Evolutionary conservation across 2,888 invertebrate species (phyloP), one percentile per base, ranked within the genome.

Genomic region (Meteorus colon): DNA sequence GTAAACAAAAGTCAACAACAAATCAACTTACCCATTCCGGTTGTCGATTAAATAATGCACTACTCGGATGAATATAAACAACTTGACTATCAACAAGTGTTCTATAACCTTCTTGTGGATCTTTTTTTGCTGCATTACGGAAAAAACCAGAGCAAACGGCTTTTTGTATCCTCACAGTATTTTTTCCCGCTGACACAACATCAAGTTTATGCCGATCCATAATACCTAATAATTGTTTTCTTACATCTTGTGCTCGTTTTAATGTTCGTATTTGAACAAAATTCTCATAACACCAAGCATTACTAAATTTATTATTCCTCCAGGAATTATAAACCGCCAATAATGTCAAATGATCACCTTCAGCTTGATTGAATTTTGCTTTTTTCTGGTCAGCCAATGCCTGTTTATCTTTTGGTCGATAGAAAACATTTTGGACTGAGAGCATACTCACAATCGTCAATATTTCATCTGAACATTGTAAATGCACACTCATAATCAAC

Each of bases 201-300:
- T 99, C 98, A 82, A 98, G 89, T 88, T 98, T 98, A 87, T 98
- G 98, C 77, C 97, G 94, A 90, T 98, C 98, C 98, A 98, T 98
- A 78, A 98, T 98, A 0, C 98, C 98, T 34, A 99, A 91, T 86
- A 99, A 91, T 89, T 99, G 99, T 90, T 99, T 99, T 60, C 99
- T 92, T 0, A 99, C 98, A 90, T 99, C 99, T 90, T 99, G 98
- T 0, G 99, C 98, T 27, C 99, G 92, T 89, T 99, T 99, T 77
- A 99, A 90, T 0, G 98, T 99, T 29, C 99, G 91, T 45, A 98
- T 97, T 91, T 99, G 99, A 4, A 99, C 97, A 88, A 99, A 99
- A 91, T 99, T 99, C 89, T 99, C 99, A 86, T 98, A 99, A 89
- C 99, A 99, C 99, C 99, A 99, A 0, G 98, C 97, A 89, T 97